Conservation (phyloP, 1,140 invertebrate genomes). For the Drosophila kikkawai region DNA sequence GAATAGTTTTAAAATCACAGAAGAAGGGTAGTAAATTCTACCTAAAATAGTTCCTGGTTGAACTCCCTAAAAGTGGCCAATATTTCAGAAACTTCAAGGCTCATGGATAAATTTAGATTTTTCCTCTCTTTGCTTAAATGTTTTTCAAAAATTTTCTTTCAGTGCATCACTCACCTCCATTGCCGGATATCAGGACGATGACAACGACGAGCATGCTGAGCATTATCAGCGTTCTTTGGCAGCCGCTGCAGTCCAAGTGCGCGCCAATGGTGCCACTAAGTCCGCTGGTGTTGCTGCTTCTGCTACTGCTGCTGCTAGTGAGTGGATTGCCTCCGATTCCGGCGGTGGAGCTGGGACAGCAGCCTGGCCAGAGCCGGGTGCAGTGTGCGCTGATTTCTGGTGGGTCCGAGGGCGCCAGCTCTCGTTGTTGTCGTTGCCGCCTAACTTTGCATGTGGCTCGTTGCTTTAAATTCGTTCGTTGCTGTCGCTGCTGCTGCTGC, state of each 20-base stretch:
- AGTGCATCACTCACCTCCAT: slow-evolving; percentile 67
- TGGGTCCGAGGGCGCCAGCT: slow-evolving; percentile 31
- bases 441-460: slow-evolving; percentile 51
- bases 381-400: slow-evolving; percentile 43
- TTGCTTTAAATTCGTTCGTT: slow-evolving; percentile 82
- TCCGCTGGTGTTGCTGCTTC: slow-evolving; percentile 2
- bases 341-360: slow-evolving; percentile 6
- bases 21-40: not conserved
- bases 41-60: too few species aligned
- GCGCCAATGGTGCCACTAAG: slow-evolving; percentile 7
- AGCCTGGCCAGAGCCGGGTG: slow-evolving; percentile 55
- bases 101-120: not conserved
- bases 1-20: not conserved
- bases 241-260: slow-evolving; percentile 36
- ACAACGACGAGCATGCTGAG: slow-evolving; percentile 76
- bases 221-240: slow-evolving; percentile 65
- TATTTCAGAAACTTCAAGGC: not conserved
- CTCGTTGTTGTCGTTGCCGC: slow-evolving; percentile 36
- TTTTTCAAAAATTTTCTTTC: not conserved
- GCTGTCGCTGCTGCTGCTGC: slow-evolving; percentile 44
- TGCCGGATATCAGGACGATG: slow-evolving; percentile 73
- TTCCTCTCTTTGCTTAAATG: too few species aligned
- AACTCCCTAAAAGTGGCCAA: not conserved
- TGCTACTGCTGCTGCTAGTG: slow-evolving; percentile 5
- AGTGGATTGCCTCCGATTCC: slow-evolving; percentile 16